phyloP scores from a whole-genome alignment of 2,888 invertebrate species.

The Litoditis marina region DNA sequence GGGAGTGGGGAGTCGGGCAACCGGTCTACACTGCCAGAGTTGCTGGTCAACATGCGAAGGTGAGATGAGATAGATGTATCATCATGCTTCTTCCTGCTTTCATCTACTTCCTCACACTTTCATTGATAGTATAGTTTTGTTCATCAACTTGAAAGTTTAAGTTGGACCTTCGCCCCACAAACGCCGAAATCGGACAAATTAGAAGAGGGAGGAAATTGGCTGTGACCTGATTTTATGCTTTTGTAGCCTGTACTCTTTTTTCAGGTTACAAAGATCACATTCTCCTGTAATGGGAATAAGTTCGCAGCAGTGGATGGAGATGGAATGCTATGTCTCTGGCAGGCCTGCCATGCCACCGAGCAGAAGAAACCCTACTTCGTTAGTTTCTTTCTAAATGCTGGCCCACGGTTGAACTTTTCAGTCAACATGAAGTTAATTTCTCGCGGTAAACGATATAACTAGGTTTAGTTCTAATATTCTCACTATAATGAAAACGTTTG shows the following conservation, averaged over 20 bases:
- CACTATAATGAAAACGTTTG: background rate
- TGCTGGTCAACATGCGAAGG: slow-evolving; percentile 81
- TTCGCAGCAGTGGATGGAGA: slow-evolving; percentile 97
- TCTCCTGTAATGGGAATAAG: slow-evolving; percentile 61
- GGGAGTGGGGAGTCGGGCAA: slow-evolving; percentile 93
- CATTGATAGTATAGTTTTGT: background rate
- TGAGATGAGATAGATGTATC: slow-evolving; percentile 64
- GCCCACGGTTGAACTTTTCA: no score
- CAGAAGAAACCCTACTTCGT: slow-evolving; percentile 60
- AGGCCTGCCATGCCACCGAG: slow-evolving; percentile 68
- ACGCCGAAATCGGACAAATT: no score
- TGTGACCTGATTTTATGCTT: background rate
- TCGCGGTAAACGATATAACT: no score
- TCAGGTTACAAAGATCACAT: slow-evolving; percentile 52
- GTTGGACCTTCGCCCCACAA: background rate
- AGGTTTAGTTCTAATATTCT: no score
- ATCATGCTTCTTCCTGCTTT: no score
- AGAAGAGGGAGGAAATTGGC: no score
- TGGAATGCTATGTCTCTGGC: slow-evolving; percentile 91
- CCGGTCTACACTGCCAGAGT: slow-evolving; percentile 84
- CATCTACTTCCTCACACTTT: no score
- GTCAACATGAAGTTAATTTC: no score
- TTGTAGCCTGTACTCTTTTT: background rate
- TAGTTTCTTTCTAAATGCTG: slow-evolving; percentile 30
- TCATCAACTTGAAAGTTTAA: background rate